Evolutionary conservation across 2,113 vertebrate genomes (phyloP), one percentile per base, ranked within the genome.

Genomic region (Microcebus tavaratra): DNA sequence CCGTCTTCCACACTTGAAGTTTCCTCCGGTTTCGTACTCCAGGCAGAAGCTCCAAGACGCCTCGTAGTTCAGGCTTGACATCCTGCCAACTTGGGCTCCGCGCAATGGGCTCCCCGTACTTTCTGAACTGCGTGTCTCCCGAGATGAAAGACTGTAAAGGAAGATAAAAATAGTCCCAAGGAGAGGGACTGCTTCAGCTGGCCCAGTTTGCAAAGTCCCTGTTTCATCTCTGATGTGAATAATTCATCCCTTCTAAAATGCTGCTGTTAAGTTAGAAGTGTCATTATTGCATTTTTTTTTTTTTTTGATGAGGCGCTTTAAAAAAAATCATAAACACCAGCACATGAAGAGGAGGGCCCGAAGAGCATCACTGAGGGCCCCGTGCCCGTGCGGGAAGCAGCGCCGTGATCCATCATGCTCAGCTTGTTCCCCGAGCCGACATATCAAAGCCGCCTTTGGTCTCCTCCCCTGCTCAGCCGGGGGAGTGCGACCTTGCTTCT

Each of bases 141-240:
- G 67, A 96, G 98, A 98, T 97, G 83, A 98, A 98, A 98, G 95
- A 61, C 92, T 96, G 93, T 72, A 95, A 92, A 96, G 75, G 88
- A 84, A 94, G 93, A 97, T 97, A 97, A 98, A 97, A 98, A 97
- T 97, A 98, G 97, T 97, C 95, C 98, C 97, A 13, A 94, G 97
- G 96, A 98, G 91, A 87, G 91, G 94, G 0, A 27, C 80, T 45
- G 96, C 98, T 97, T 98, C 98, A 96, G 98, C 98, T 97, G 97
- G 96, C 95, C 87, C 88, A 92, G 86, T 92, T 95, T 81, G 82
- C 94, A 95, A 97, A 97, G 91, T 97, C 94, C 82, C 96, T 0
- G 94, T 80, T 97, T 98, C 97, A 95, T 96, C 97, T 93, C 94
- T 8, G 94, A 72, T 93, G 94, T 98, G 98, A 98, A 98, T 98